These are phyloP conservation scores for Apostichopus californicus DNA, from an alignment of 35 echinoderm and acorn worm genomes.

Conservation along the genomic window DNA sequence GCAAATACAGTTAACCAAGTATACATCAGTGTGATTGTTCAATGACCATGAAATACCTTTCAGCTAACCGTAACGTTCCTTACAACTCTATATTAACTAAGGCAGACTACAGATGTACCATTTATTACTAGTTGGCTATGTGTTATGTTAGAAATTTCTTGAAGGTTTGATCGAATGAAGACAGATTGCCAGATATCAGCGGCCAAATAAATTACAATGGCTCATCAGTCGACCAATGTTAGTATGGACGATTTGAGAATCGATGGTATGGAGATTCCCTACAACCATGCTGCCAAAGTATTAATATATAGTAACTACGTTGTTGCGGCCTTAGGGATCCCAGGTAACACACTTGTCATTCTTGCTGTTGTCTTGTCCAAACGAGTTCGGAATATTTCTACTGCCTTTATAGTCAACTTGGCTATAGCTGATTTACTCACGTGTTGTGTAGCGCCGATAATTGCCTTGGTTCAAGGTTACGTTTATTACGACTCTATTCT, in stretches of 20 bases:
- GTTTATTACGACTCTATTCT: neutral
- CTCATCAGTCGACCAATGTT: neutral
- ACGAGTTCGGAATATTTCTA: neutral
- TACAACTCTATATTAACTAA: too few relatives aligned
- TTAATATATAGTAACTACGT: neutral
- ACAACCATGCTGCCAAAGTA: neutral
- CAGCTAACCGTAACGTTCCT: too few relatives aligned
- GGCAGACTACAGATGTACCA: too few relatives aligned
- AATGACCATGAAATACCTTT: too few relatives aligned
- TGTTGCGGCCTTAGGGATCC: neutral
- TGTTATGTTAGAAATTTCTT: too few relatives aligned
- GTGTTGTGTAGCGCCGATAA: neutral
- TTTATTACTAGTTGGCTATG: too few relatives aligned
- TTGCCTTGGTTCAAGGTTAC: neutral
- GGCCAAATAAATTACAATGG: too few relatives aligned
- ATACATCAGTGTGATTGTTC: too few relatives aligned
- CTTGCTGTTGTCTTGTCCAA: slow-evolving; percentile 42
- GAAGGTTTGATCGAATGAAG: too few relatives aligned
- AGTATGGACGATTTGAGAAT: neutral
- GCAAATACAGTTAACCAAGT: too few relatives aligned
- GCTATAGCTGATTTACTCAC: neutral
- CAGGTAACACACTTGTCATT: slow-evolving; percentile 9
- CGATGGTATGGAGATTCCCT: neutral
- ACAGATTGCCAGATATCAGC: too few relatives aligned
- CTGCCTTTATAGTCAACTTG: neutral